Percentiles rank a stretch among this genome's conserved stretches.
Evolutionary conservation across 2,113 vertebrate species (phyloP).

Genomic region (Dromiciops gliroides): DNA sequence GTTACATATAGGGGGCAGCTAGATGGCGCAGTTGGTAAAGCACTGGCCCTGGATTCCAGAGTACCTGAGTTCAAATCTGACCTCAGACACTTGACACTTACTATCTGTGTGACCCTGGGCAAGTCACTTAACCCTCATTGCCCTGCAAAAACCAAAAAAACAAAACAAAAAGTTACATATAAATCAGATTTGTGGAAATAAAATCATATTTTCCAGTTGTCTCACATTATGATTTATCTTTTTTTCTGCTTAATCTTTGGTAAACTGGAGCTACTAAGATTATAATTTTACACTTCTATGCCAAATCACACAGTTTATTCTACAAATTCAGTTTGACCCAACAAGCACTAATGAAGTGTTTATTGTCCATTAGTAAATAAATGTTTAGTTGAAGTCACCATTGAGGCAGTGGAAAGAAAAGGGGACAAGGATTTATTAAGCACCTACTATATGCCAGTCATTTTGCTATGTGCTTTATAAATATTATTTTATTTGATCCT

Average conservation of each 20-base stretch:
- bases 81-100: too few relatives aligned
- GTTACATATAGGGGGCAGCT: background rate
- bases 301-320: background rate
- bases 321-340: background rate
- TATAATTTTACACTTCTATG: background rate
- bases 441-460: background rate
- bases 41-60: too few relatives aligned
- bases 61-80: too few relatives aligned
- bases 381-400: background rate
- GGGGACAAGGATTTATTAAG: background rate
- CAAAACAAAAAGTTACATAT: background rate
- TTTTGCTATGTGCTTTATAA: background rate
- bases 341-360: background rate
- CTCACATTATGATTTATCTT: background rate
- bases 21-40: too few relatives aligned
- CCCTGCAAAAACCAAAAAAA: too few relatives aligned
- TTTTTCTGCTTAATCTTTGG: background rate
- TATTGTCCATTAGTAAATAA: background rate
- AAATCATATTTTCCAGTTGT: background rate
- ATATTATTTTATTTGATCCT: background rate
- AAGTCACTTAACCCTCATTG: too few relatives aligned
- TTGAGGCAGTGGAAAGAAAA: background rate
- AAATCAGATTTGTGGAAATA: background rate
- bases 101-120: too few relatives aligned
- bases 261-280: background rate